phyloP scores from a whole-genome alignment of 1,140 invertebrate genomes.

The Tetragnatha versicolor region DNA sequence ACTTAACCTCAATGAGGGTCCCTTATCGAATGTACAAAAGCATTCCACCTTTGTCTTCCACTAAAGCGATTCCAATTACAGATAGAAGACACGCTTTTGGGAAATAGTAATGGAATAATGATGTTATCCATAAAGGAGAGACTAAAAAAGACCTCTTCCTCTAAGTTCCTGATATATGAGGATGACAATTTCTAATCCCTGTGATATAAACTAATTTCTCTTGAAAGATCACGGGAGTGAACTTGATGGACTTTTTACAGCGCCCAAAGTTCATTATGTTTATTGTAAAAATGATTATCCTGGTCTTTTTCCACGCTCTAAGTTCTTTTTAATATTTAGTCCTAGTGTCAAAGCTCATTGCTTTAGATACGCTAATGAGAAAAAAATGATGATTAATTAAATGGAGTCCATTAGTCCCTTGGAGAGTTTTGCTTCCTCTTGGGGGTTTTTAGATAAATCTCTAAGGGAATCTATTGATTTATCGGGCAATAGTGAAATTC shows the following conservation, averaged over 20 bases:
- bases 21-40: neutral
- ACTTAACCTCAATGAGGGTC: no score
- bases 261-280: constrained; percentile 39
- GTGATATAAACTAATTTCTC: neutral
- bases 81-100: neutral
- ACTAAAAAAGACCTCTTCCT: no score
- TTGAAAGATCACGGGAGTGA: neutral
- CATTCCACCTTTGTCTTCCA: neutral
- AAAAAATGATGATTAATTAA: constrained; percentile 52
- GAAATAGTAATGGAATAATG: neutral
- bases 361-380: constrained; percentile 18
- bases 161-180: neutral
- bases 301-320: neutral
- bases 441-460: constrained; percentile 11
- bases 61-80: constrained; percentile 5
- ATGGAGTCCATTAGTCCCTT: constrained; percentile 34
- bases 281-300: constrained; percentile 48
- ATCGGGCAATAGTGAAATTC: no score
- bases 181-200: constrained; percentile 7
- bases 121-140: neutral
- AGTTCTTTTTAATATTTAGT: neutral
- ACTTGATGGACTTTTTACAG: constrained; percentile 33
- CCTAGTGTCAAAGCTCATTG: neutral
- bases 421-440: constrained; percentile 6
- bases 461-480: no score